Base-by-base conservation (phyloP, 1,140 invertebrate species). In the Cydia amplana region DNA sequence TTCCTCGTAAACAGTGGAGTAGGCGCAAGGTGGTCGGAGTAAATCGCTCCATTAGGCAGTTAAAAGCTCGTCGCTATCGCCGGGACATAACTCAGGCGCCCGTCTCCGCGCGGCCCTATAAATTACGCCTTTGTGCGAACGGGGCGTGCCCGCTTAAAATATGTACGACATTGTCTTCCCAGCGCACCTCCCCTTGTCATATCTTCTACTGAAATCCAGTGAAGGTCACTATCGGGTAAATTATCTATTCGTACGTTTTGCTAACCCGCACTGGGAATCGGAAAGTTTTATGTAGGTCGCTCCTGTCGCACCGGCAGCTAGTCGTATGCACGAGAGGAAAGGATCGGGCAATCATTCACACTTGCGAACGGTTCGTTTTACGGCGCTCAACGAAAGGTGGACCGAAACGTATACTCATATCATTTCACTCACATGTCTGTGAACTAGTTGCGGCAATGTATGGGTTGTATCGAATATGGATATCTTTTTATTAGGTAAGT, bases 11-110 rank as follows among this genome's bases (percentile, higher is more conserved):
- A 84, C 80, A 81, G 81, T 76, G 72, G 73, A 85, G 78, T 80
- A 78, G 83, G 80, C 79, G 75, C 83, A 89, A 90, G 89, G 89
- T 91, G 87, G 87, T 86, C 78, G 82, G 83, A 89, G 89, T 91
- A 90, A 91, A 91, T 91, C 90, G 90, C 87, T 89, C 89, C 90
- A 92, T 91, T 92, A 90, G 87, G 86, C 89, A 91, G 89, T 91
- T 92, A 92, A 92, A 92, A 92, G 90, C 89, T 91, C 90, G 88
- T 90, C 88, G 88, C 89, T 91, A 92, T 92, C 89, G 88, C 83
- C 85, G 85, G 84, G 77, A 87, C 86, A 92, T 92, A 90, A 92
- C 87, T 92, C 89, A 91, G 86, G 77, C 88, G 78, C 88, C 87
- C 88, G 89, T 90, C 90, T 92, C 88, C 88, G 85, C 89, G 87